Evolutionary conservation across 64 coral and sea anemone species (phyloP).

Genomic region (Porites australiensis): DNA sequence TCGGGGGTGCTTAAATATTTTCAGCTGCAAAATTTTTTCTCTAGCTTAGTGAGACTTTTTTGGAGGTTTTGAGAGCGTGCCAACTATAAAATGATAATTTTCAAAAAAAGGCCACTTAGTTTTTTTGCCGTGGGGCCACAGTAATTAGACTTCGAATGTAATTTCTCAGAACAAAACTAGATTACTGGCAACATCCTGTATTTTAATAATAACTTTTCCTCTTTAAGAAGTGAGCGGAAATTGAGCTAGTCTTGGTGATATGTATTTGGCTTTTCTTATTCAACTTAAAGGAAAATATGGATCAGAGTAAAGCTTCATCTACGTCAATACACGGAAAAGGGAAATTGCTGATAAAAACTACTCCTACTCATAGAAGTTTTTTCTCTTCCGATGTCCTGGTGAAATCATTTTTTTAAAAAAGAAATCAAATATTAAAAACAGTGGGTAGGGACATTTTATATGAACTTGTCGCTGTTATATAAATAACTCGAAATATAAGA

Average conservation of each 20-base stretch:
- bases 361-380: constrained; percentile 29
- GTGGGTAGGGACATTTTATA: not conserved
- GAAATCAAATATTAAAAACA: not conserved
- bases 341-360: constrained; percentile 39
- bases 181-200: constrained; percentile 93
- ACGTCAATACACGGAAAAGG: constrained; percentile 16
- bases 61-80: constrained; percentile 11
- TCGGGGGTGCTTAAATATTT: constrained; percentile 18
- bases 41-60: constrained; percentile 24
- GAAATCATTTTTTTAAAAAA: constrained; percentile 8
- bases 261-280: constrained; percentile 88
- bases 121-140: constrained; percentile 68
- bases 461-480: not conserved
- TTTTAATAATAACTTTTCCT: constrained; percentile 88
- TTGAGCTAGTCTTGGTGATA: constrained; percentile 75
- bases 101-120: constrained; percentile 40
- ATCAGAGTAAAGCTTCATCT: not conserved
- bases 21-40: constrained; percentile 5
- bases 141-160: constrained; percentile 89
- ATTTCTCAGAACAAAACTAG: constrained; percentile 89
- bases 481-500: not conserved
- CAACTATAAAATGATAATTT: constrained; percentile 13
- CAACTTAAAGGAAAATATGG: constrained; percentile 80
- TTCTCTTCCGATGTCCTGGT: constrained; percentile 8
- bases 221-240: constrained; percentile 82